Evolutionary conservation across 2,113 vertebrate genomes (phyloP).

Genomic region (Cephalopterus ornatus): DNA sequence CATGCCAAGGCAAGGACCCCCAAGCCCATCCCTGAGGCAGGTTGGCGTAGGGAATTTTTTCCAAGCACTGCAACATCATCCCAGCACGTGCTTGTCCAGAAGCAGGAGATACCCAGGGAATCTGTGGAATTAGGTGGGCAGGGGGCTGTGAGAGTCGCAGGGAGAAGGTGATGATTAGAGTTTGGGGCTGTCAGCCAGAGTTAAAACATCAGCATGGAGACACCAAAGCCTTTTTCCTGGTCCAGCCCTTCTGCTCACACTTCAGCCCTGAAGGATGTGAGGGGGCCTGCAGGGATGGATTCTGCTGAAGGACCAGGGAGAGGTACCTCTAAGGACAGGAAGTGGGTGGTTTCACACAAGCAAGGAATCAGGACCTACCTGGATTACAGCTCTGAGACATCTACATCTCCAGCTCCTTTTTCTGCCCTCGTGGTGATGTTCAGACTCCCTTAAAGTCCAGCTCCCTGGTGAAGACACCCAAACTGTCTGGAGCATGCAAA

Average conservation of each 20-base stretch:
- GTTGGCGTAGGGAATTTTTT: not conserved
- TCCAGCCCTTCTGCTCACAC: not conserved
- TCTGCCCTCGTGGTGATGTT: not conserved
- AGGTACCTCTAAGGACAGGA: not conserved
- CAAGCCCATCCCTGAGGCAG: not conserved
- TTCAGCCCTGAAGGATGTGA: accelerated
- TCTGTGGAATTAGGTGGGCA: not conserved
- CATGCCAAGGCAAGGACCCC: not conserved
- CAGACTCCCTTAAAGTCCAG: not conserved
- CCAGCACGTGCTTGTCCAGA: accelerated
- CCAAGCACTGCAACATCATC: not conserved
- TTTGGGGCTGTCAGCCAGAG: not conserved
- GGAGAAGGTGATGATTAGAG: not conserved
- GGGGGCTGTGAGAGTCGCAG: not conserved
- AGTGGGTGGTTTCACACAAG: not conserved
- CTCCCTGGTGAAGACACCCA: not conserved
- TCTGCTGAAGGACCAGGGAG: not conserved
- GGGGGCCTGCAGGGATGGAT: not conserved
- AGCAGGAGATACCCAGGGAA: not conserved
- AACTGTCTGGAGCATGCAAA: not conserved
- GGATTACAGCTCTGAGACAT: constrained; percentile 4
- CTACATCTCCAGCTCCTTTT: not conserved
- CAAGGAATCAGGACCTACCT: not conserved
- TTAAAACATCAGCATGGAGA: not conserved
- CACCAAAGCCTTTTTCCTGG: not conserved